Conservation (phyloP, 2,888 invertebrate genomes). For the Pristionchus arcanus region DNA sequence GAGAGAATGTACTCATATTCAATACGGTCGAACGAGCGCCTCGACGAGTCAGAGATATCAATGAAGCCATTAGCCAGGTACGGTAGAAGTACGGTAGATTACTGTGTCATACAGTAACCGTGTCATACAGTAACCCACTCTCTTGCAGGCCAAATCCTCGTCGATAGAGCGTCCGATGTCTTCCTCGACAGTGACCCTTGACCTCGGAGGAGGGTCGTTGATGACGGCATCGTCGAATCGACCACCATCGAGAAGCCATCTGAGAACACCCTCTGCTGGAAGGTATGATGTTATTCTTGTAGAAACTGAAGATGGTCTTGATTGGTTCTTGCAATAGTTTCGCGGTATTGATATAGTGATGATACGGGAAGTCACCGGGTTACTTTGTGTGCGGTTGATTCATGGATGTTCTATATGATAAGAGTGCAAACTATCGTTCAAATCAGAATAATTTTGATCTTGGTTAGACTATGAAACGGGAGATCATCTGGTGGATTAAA, state of each 20-base stretch:
- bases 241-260: conserved; percentile 28
- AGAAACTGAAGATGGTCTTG: neutral
- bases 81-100: neutral
- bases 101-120: neutral
- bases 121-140: neutral
- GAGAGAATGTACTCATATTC: conserved; percentile 75
- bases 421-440: too few species aligned
- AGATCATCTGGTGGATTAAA: neutral
- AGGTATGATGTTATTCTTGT: neutral
- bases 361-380: neutral
- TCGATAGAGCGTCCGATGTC: neutral
- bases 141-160: conserved; percentile 29
- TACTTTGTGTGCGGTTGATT: neutral
- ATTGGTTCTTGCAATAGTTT: neutral
- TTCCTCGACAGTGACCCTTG: conserved; percentile 17
- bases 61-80: conserved; percentile 38
- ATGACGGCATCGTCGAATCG: conserved; percentile 17
- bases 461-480: neutral
- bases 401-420: too few species aligned
- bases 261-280: conserved; percentile 53
- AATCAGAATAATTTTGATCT: too few species aligned
- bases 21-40: conserved; percentile 64
- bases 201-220: conserved; percentile 34
- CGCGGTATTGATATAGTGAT: neutral
- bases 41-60: conserved; percentile 34